phyloP scores from a whole-genome alignment of 37 sponge, comb jelly and placozoan genomes.

The Lycopodina hypogea region DNA sequence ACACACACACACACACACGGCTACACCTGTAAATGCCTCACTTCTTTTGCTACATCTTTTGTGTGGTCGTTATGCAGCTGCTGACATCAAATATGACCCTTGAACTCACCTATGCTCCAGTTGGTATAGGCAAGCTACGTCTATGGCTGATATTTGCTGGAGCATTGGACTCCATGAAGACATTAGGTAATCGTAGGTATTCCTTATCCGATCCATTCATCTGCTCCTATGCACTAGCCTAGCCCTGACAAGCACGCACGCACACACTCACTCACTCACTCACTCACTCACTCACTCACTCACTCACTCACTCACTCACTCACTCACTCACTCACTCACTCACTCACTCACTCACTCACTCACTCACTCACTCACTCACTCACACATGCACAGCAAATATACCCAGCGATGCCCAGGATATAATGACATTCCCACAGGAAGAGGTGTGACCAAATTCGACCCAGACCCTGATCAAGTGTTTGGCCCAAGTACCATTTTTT shows the following conservation, averaged over 20 bases:
- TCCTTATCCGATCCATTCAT: neutral
- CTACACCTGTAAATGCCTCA: neutral
- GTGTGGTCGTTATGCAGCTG: neutral
- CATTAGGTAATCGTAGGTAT: constrained; percentile 51
- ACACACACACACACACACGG: neutral
- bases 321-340: too few species aligned
- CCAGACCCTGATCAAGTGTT: too few species aligned
- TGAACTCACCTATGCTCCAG: constrained; percentile 63
- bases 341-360: too few species aligned
- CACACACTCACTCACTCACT: neutral
- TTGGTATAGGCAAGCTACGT: constrained; percentile 63
- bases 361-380: too few species aligned
- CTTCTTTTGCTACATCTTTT: too few species aligned
- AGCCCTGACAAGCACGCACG: neutral
- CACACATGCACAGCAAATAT: too few species aligned
- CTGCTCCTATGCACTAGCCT: neutral
- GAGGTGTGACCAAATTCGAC: too few species aligned
- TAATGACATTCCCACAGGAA: too few species aligned
- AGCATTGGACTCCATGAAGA: constrained; percentile 45
- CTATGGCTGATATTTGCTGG: constrained; percentile 63
- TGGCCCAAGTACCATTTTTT: too few species aligned
- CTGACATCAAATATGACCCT: constrained; percentile 17
- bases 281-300: neutral
- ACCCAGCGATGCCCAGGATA: too few species aligned
- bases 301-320: neutral